Base-by-base conservation (phyloP, 2,113 vertebrate genomes). In the Plectropomus leopardus region DNA sequence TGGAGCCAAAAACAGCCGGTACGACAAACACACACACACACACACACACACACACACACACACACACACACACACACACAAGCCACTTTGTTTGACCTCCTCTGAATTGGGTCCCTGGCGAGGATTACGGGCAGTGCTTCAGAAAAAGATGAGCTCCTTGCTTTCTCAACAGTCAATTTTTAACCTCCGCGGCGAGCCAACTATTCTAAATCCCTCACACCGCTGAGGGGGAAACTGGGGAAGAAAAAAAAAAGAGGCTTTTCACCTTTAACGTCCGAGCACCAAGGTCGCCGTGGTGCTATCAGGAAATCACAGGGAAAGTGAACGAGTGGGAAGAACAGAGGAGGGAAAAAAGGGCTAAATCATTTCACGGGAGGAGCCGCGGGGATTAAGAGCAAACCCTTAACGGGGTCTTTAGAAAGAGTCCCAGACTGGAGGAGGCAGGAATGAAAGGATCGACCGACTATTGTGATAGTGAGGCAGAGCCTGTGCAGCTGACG, bases 101-200 rank as follows among this genome's bases (percentile, higher is more conserved):
- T 57, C 54, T 30, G 26, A 57, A 57, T 30, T 28, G 26, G 26
- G 54, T 57, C 54, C 54, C 26, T 8, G 26, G 54, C 13, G 54
- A 30, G 54, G 54, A 57, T 57, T 57, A 57, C 15, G 7, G 26
- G 54, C 54, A 57, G 54, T 57, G 54, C 54, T 57, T 57, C 24
- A 57, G 54, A 57, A 57, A 54, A 30, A 30, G 54, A 57, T 57
- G 54, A 57, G 54, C 54, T 57, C 54, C 16, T 57, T 3, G 54
- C 26, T 57, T 16, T 57, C 26, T 57, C 54, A 57, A 57, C 54
- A 57, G 54, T 28, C 51, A 54, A 54, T 26, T 54, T 53, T 53
- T 24, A 53, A 24, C 50, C 50, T 53, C 24, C 28, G 28, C 6
- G 14, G 24, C 16, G 15, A 55, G 24, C 26, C 53, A 16, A 16